Conservation (phyloP, 1,140 invertebrate species). For the Zophobas atratus region DNA sequence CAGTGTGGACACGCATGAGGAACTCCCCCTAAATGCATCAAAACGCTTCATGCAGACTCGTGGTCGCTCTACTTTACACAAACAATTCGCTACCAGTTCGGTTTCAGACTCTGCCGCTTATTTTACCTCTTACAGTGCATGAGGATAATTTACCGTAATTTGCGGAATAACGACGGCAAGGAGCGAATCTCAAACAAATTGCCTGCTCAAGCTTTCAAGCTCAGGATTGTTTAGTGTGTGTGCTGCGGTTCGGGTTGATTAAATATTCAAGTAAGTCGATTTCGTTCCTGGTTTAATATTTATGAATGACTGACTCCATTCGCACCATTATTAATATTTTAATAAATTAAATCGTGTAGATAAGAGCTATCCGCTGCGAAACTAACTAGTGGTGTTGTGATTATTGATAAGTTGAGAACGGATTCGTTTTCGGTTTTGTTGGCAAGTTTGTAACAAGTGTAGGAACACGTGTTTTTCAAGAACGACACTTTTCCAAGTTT, state of each 20-base stretch:
- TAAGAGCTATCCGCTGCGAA: too few species aligned
- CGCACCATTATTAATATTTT: neutral
- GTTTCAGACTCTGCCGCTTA: constrained; percentile 37
- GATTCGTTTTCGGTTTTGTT: too few species aligned
- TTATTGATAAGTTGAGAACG: too few species aligned
- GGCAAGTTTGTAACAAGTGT: too few species aligned
- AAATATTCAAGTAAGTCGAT: constrained; percentile 27
- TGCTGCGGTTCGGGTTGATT: constrained; percentile 6
- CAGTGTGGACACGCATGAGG: constrained; percentile 46
- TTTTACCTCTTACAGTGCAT: constrained; percentile 15
- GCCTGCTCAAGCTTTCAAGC: constrained; percentile 16
- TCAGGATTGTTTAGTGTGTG: constrained; percentile 26
- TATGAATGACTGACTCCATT: too few species aligned
- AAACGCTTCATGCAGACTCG: constrained; percentile 31
- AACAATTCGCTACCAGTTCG: constrained; percentile 34
- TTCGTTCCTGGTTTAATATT: neutral
- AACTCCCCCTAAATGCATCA: constrained; percentile 46
- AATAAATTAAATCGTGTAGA: neutral
- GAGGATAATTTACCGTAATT: constrained; percentile 27
- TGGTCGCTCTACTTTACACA: constrained; percentile 39
- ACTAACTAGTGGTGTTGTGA: too few species aligned
- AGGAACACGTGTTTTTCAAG: too few species aligned
- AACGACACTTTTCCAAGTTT: too few species aligned
- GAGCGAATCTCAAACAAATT: constrained; percentile 32
- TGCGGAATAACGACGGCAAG: constrained; percentile 10